Conservation (phyloP, 1,140 invertebrate genomes). For the Helicoverpa zea region DNA sequence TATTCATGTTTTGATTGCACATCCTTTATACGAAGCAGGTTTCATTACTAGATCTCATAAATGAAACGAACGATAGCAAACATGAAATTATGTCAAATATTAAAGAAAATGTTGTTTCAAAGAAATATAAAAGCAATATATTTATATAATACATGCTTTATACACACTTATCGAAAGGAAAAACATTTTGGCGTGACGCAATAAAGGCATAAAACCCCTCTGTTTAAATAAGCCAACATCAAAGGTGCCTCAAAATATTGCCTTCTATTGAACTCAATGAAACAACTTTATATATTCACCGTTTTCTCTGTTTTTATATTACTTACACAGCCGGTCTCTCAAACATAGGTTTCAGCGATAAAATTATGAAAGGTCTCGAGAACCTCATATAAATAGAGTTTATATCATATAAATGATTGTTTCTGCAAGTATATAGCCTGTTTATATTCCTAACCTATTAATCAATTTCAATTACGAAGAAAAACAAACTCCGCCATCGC, state of each 20-base stretch:
- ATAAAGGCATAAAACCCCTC: slow-evolving; percentile 56
- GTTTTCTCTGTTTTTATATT: slow-evolving; percentile 39
- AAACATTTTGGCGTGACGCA: slow-evolving; percentile 55
- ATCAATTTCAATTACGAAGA: slow-evolving; percentile 47
- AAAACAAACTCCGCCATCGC: slow-evolving; percentile 24
- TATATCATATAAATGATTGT: background rate
- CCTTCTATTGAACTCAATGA: slow-evolving; percentile 51
- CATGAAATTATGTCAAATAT: slow-evolving; percentile 14
- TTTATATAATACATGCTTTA: slow-evolving; percentile 22
- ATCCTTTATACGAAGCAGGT: background rate
- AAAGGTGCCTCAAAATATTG: slow-evolving; percentile 58
- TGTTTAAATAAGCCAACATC: slow-evolving; percentile 66
- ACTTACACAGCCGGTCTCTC: background rate
- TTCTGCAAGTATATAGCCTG: background rate
- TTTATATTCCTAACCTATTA: slow-evolving; percentile 38
- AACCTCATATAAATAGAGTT: background rate
- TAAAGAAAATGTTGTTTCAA: slow-evolving; percentile 15
- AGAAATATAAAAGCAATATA: slow-evolving; percentile 4
- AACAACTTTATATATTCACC: slow-evolving; percentile 51
- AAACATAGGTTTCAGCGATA: slow-evolving; percentile 13
- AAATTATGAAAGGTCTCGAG: background rate
- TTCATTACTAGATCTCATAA: slow-evolving; percentile 18
- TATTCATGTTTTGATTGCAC: too few species aligned
- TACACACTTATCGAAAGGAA: slow-evolving; percentile 36
- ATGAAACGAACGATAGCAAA: slow-evolving; percentile 19